A percentile compares a stretch with the other conserved stretches of the same genome.
Conservation (phyloP, 2,888 invertebrate species). For the Tortricodes alternella region DNA sequence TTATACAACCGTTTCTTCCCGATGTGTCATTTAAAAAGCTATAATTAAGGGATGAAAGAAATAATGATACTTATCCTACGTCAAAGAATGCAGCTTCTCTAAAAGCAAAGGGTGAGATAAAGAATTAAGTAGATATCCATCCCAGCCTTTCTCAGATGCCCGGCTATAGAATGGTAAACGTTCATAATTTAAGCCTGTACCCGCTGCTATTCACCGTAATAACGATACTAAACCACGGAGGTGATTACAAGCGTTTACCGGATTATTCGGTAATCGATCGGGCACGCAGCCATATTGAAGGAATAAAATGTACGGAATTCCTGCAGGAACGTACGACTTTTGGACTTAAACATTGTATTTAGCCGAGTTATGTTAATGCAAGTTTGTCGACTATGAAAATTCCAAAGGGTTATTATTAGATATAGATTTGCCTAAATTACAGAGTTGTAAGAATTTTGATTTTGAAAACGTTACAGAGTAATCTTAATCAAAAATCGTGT, state of each 20-base stretch:
- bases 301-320: conserved; percentile 54
- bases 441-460: not conserved
- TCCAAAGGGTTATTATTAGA: conserved; percentile 42
- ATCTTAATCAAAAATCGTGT: no score
- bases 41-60: conserved; percentile 1
- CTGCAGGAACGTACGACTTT: conserved; percentile 39
- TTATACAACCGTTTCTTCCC: not conserved
- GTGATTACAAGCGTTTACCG: conserved; percentile 78
- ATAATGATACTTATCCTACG: conserved; percentile 3
- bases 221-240: conserved; percentile 65
- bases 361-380: conserved; percentile 49
- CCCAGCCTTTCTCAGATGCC: conserved; percentile 36
- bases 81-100: conserved; percentile 9
- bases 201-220: conserved; percentile 67
- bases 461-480: not conserved
- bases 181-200: conserved; percentile 54
- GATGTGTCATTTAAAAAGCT: not conserved
- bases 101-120: conserved; percentile 11
- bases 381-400: conserved; percentile 45
- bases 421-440: conserved; percentile 13
- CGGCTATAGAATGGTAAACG: conserved; percentile 41
- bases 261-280: conserved; percentile 73
- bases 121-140: conserved; percentile 27
- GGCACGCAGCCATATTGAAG: conserved; percentile 59
- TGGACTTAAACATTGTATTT: conserved; percentile 40